These are phyloP conservation scores for Cynopterus brachyotis DNA, from an alignment of 2,113 vertebrate genomes.

Conservation along the genomic window DNA sequence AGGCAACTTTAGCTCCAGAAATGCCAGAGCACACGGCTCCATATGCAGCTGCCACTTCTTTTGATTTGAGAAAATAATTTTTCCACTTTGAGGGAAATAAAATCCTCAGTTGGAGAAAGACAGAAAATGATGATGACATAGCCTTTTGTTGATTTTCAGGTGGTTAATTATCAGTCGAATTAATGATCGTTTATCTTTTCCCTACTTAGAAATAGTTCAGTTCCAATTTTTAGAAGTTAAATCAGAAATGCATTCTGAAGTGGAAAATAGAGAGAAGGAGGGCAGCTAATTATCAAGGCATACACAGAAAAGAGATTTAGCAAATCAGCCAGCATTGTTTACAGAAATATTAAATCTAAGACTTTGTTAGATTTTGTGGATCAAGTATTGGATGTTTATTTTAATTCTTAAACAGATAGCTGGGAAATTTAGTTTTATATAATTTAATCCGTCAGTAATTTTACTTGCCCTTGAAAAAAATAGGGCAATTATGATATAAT, in stretches of 20 bases:
- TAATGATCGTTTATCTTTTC: constrained; percentile 61
- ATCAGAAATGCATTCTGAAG: constrained; percentile 49
- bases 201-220: neutral
- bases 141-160: constrained; percentile 60
- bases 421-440: neutral
- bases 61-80: constrained; percentile 30
- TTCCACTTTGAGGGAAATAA: constrained; percentile 42
- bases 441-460: neutral
- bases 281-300: neutral
- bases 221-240: constrained; percentile 49
- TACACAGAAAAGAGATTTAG: neutral
- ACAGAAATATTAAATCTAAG: constrained; percentile 27
- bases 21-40: neutral
- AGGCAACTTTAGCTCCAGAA: neutral
- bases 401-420: neutral
- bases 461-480: neutral
- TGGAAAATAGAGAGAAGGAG: constrained; percentile 7
- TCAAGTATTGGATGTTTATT: neutral
- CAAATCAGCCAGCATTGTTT: constrained; percentile 22
- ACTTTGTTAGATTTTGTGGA: constrained; percentile 17
- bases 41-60: neutral
- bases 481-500: neutral
- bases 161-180: constrained; percentile 66
- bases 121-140: constrained; percentile 44
- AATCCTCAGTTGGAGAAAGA: constrained; percentile 49